Evolutionary conservation across 1,140 invertebrate genomes (phyloP).

Genomic region (Lordiphosa mommai): DNA sequence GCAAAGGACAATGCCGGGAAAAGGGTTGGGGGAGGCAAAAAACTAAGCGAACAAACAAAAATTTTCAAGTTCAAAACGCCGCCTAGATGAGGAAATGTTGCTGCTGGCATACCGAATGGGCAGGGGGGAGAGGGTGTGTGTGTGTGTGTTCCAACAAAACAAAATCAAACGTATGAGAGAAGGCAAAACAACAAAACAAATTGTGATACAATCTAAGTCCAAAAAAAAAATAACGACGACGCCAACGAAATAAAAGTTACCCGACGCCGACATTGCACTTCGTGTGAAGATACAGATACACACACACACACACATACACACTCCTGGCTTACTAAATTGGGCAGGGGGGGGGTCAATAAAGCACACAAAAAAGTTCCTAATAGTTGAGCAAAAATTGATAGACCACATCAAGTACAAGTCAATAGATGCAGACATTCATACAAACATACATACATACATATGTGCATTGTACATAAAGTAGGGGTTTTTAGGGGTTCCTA

Average conservation of each 20-base stretch:
- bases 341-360: not conserved
- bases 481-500: no score
- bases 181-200: conserved; percentile 21
- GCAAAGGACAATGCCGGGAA: conserved; percentile 5
- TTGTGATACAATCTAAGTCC: no score
- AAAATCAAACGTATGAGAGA: conserved; percentile 13
- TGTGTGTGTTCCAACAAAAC: conserved; percentile 13
- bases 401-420: conserved; percentile 45
- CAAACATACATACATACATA: no score
- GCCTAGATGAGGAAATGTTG: conserved; percentile 35
- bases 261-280: conserved; percentile 30
- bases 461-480: no score
- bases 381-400: conserved; percentile 33
- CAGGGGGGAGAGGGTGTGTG: not conserved
- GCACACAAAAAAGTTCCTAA: conserved; percentile 19
- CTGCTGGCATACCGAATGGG: not conserved
- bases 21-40: conserved; percentile 2
- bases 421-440: conserved; percentile 18
- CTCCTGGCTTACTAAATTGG: not conserved
- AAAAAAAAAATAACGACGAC: conserved; percentile 5
- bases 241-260: conserved; percentile 21
- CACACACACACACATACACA: not conserved
- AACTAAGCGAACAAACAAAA: conserved; percentile 59
- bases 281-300: not conserved
- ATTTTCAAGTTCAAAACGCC: conserved; percentile 78